Percentiles rank a stretch among this genome's conserved stretches.
Evolutionary conservation across 2,113 vertebrate genomes (phyloP).

Genomic region (Marmota flaviventris): DNA sequence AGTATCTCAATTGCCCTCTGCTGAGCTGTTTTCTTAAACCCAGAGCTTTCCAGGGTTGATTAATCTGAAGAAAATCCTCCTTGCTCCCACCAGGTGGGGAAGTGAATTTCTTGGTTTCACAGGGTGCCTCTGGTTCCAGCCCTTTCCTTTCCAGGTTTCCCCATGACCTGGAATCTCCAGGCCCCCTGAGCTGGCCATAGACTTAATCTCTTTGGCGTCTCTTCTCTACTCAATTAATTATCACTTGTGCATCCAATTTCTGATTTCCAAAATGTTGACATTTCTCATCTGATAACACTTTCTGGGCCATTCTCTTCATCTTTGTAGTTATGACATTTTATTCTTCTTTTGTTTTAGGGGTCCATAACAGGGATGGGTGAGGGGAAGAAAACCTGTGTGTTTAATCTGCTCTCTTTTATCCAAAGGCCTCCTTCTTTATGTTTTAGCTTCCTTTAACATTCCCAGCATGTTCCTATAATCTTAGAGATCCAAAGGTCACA

Average conservation of each 20-base stretch:
- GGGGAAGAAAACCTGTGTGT: not conserved
- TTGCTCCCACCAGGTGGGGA: not conserved
- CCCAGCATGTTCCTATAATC: not conserved
- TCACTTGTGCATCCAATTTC: not conserved
- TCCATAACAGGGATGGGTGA: not conserved
- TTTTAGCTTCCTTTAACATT: slow-evolving; percentile 23
- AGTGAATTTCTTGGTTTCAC: not conserved
- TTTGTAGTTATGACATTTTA: not conserved
- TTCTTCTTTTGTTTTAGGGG: not conserved
- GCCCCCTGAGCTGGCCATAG: not conserved
- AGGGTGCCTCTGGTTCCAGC: not conserved
- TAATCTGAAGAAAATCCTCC: not conserved
- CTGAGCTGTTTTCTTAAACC: not conserved
- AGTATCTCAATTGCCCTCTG: not conserved
- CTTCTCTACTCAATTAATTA: not conserved
- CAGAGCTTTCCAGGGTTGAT: not conserved
- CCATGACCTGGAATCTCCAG: not conserved
- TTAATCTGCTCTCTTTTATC: not conserved
- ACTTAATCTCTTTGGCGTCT: not conserved
- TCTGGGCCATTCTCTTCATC: not conserved
- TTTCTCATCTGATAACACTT: not conserved
- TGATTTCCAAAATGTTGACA: not conserved
- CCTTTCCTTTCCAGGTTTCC: not conserved
- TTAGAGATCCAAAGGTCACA: not conserved
- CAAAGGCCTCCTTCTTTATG: not conserved